phyloP scores from a whole-genome alignment of 92 coral and sea anemone species.

The Plumapathes pennacea region DNA sequence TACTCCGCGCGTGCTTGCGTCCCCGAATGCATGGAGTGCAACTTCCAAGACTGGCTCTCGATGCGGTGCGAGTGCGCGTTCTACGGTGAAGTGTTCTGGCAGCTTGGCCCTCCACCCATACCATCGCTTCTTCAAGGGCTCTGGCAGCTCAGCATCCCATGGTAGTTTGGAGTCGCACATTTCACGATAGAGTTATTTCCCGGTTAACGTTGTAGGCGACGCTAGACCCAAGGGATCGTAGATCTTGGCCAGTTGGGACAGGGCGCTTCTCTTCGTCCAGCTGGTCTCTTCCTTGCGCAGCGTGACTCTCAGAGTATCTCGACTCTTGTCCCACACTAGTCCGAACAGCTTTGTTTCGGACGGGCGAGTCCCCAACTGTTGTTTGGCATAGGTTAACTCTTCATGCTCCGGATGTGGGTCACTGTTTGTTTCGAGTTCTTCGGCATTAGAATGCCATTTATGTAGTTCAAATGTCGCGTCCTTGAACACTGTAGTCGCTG shows the following conservation, averaged over 20 bases:
- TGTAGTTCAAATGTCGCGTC: constrained; percentile 10
- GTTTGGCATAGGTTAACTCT: constrained; percentile 22
- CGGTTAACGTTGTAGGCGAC: constrained; percentile 52
- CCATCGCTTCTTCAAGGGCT: not conserved
- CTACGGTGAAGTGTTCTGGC: constrained; percentile 1
- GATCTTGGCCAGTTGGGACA: constrained; percentile 39
- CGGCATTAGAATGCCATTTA: constrained; percentile 34
- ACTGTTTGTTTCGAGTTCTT: not conserved
- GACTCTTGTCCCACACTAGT: constrained; percentile 32
- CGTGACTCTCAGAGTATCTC: constrained; percentile 19
- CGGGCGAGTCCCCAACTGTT: constrained; percentile 28
- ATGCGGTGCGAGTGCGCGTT: not conserved
- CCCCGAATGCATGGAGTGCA: constrained; percentile 24
- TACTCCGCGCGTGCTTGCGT: constrained; percentile 17
- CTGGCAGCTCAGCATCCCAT: constrained; percentile 57
- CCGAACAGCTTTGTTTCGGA: constrained; percentile 49
- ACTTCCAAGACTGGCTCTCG: constrained; percentile 17
- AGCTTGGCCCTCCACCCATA: not conserved
- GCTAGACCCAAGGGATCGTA: constrained; percentile 71
- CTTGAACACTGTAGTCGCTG: constrained; percentile 10
- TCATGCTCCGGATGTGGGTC: not conserved
- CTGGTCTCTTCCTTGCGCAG: constrained; percentile 23
- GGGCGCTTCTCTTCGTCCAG: constrained; percentile 51
- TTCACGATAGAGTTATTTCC: constrained; percentile 53
- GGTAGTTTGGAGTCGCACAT: constrained; percentile 43